Conservation (phyloP, 1,140 invertebrate genomes). For the Bombus cullumanus region DNA sequence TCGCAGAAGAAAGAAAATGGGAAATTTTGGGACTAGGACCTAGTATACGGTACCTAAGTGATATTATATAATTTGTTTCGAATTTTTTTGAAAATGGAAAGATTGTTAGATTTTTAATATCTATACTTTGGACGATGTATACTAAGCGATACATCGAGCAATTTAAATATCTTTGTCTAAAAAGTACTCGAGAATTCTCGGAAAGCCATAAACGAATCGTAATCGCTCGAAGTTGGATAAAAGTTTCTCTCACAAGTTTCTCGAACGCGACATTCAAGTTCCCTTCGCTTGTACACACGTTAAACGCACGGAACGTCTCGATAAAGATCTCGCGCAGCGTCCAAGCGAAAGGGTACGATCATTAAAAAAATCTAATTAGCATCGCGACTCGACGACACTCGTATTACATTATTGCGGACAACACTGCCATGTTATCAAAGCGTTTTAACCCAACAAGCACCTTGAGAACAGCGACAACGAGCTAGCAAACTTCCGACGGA, state of each 20-base stretch:
- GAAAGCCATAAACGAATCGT: too few relatives aligned
- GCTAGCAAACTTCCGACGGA: neutral
- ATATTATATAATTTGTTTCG: too few relatives aligned
- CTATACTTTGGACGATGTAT: too few relatives aligned
- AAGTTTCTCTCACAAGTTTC: neutral
- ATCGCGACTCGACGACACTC: constrained; percentile 8
- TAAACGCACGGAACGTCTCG: neutral
- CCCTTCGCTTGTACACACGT: neutral
- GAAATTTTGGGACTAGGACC: neutral
- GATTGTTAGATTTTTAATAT: too few relatives aligned
- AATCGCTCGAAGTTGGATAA: too few relatives aligned
- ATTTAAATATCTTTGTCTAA: neutral
- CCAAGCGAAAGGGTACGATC: neutral
- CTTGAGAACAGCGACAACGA: neutral
- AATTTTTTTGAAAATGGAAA: too few relatives aligned
- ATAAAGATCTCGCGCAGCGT: constrained; percentile 1
- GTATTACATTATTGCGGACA: neutral
- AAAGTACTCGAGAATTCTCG: neutral
- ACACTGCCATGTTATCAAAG: neutral
- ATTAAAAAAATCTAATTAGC: constrained; percentile 6
- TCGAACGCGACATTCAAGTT: neutral
- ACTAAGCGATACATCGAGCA: too few relatives aligned
- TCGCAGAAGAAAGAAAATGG: neutral
- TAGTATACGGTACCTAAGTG: too few relatives aligned
- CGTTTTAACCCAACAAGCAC: neutral